A percentile compares a stretch with the other conserved stretches of the same genome.
phyloP scores from a whole-genome alignment of 2,888 invertebrate genomes.

The Pilophorus perplexus region DNA sequence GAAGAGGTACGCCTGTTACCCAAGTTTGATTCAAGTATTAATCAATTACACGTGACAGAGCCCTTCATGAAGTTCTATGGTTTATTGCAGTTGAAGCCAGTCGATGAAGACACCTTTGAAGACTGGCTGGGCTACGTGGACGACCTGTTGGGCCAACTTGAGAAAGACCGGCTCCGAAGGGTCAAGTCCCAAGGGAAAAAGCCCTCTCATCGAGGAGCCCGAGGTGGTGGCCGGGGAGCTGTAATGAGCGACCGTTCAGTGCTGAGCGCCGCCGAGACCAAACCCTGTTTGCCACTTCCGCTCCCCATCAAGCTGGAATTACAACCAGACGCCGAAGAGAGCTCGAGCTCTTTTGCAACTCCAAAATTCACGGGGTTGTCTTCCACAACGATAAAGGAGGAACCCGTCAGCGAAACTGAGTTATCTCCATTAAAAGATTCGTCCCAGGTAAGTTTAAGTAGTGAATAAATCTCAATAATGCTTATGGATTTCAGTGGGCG shows the following conservation, averaged over 20 bases:
- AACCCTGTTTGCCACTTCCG: neutral
- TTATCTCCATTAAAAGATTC: neutral
- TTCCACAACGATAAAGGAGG: constrained; percentile 2
- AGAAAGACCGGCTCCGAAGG: constrained; percentile 23
- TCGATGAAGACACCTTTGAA: constrained; percentile 16
- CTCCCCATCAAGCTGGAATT: constrained; percentile 4
- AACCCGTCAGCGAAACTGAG: constrained; percentile 6
- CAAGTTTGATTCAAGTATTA: neutral
- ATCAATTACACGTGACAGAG: neutral
- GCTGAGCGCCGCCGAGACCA: neutral
- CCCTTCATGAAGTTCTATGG: neutral
- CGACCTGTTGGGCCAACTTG: constrained; percentile 18
- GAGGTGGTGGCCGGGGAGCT: constrained; percentile 29
- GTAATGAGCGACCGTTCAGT: neutral
- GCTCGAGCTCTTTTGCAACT: neutral
- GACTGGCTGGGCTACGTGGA: constrained; percentile 24
- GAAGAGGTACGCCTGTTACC: constrained; percentile 16
- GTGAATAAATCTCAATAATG: no score
- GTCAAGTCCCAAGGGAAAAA: neutral
- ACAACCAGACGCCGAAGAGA: constrained; percentile 16
- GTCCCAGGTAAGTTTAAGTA: no score
- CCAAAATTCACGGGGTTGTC: neutral
- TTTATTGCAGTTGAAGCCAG: constrained; percentile 23
- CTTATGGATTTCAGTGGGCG: no score
- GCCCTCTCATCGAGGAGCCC: neutral